Evolutionary conservation across 2,888 invertebrate species (phyloP).

Genomic region (Gymnosoma rotundatum): DNA sequence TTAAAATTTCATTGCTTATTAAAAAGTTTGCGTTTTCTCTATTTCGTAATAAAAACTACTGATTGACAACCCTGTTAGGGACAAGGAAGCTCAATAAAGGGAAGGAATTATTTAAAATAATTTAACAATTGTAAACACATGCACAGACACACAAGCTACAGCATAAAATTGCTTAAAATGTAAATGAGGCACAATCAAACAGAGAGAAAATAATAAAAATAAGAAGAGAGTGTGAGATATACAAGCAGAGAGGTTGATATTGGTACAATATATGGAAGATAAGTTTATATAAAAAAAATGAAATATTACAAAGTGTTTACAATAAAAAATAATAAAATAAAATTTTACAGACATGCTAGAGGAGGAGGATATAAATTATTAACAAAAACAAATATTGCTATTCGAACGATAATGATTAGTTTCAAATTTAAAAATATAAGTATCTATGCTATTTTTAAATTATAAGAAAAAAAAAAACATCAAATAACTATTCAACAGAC

Average conservation of each 20-base stretch:
- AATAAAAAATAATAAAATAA: slow-evolving; percentile 43
- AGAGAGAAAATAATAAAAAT: slow-evolving; percentile 29
- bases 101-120: slow-evolving; percentile 66
- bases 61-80: slow-evolving; percentile 43
- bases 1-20: too few relatives aligned
- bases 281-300: slow-evolving; percentile 27
- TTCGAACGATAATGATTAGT: slow-evolving; percentile 17
- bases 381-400: slow-evolving; percentile 31
- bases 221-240: slow-evolving; percentile 36
- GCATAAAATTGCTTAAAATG: slow-evolving; percentile 32
- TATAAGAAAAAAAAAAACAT: neutral
- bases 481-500: neutral
- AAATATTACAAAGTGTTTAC: slow-evolving; percentile 45
- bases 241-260: slow-evolving; percentile 28
- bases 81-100: slow-evolving; percentile 44
- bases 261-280: slow-evolving; percentile 40
- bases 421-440: slow-evolving; percentile 24
- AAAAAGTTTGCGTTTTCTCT: neutral
- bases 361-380: slow-evolving; percentile 37
- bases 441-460: neutral
- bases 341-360: slow-evolving; percentile 52
- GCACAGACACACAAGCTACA: neutral
- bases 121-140: slow-evolving; percentile 65
- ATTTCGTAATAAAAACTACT: neutral
- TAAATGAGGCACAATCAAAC: slow-evolving; percentile 54